Evolutionary conservation across 2,888 invertebrate species (phyloP), one percentile per base, ranked within the genome.

Genomic region (Pocota personata): DNA sequence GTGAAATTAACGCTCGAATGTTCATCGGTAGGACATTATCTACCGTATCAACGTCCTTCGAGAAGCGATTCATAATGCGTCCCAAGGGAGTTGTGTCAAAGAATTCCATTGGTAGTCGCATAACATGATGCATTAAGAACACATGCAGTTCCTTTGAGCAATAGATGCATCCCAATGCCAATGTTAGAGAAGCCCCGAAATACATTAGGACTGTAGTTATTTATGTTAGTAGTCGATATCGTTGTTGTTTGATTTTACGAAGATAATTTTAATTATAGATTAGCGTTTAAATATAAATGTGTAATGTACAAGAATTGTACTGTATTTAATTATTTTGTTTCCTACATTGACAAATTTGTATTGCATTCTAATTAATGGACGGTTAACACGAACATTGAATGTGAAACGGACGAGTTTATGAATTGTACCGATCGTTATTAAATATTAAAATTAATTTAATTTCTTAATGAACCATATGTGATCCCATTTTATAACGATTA

Each of bases 31-130:
- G 90, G 79, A 91, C 90, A 89, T 92, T 93, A 91, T 95, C 95
- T 90, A 94, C 89, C 55, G 93, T 91, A 90, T 95, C 93, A 88
- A 95, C 91, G 90, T 95, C 95, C 89, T 93, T 94, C 78, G 95
- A 93, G 90, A 95, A 95, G 83, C 95, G 93, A 92, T 95, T 95
- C 57, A 97, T 93, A 89, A 97, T 94, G 89, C 97, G 93, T 91
- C 97, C 97, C 88, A 94, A 89, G 40, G 97, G 97, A 73, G 96
- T 97, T 88, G 95, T 95, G 92, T 97, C 97, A 93, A 96, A 97
- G 93, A 96, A 94, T 90, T 94, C 94, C 93, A 96, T 94, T 57
- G 96, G 96, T 89, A 95, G 94, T 90, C 94, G 94, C 89, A 96
- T 90, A 82, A 96, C 94, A 90, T 94, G 94, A 66, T 90, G 88